phyloP scores from a whole-genome alignment of 30 jellyfish, hydroid and myxozoan species.

The Chironex yamaguchii region DNA sequence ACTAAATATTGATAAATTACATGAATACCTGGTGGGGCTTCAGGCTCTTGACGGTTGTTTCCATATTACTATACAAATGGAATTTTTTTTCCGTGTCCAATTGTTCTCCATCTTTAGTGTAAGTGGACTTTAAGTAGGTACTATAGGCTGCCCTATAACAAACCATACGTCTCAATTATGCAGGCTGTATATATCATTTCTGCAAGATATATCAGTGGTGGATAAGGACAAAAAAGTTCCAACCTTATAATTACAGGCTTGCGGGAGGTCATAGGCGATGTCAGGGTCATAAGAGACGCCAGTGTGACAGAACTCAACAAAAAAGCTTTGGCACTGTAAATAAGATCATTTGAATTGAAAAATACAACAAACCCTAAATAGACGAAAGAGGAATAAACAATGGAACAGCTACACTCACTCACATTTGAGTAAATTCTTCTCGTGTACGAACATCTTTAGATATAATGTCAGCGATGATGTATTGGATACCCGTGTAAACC shows the following conservation, averaged over 20 bases:
- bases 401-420: neutral
- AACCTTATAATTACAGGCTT: too few relatives aligned
- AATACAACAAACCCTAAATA: neutral
- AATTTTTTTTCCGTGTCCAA: slow-evolving; percentile 65
- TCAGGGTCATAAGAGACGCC: too few relatives aligned
- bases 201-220: too few relatives aligned
- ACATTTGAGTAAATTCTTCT: slow-evolving; percentile 29
- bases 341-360: neutral
- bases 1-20: too few relatives aligned
- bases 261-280: too few relatives aligned
- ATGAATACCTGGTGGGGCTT: slow-evolving; percentile 86
- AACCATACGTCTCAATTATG: too few relatives aligned
- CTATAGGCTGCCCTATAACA: too few relatives aligned
- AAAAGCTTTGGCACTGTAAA: slow-evolving; percentile 11
- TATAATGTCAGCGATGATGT: slow-evolving; percentile 76
- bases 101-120: slow-evolving; percentile 5
- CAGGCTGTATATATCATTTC: too few relatives aligned
- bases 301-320: too few relatives aligned
- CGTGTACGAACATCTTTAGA: slow-evolving; percentile 60
- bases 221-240: too few relatives aligned
- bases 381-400: neutral
- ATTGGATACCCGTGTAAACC: slow-evolving; percentile 72
- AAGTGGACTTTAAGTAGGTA: slow-evolving; percentile 58
- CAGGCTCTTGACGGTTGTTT: neutral
- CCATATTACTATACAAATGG: slow-evolving; percentile 48